Evolutionary conservation across 2,113 vertebrate genomes (phyloP), one percentile per base, ranked within the genome.

Genomic region (Hemichromis elongatus): DNA sequence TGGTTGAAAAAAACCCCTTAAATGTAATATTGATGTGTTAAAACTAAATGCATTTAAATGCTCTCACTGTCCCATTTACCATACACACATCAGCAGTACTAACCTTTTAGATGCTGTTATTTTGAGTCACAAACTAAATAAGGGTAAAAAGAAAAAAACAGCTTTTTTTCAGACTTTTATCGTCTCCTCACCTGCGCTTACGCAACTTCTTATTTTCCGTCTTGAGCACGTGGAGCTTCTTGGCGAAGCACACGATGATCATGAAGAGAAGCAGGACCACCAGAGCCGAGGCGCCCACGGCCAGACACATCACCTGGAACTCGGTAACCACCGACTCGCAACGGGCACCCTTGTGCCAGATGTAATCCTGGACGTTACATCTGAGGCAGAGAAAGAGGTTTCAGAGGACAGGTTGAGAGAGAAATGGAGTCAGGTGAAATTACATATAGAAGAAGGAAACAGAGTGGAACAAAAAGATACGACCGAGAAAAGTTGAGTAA

Each of bases 291-390:
- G 97, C 96, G 42, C 98, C 98, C 9, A 99, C 95, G 3, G 98
- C 97, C 96, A 99, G 96, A 21, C 98, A 99, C 98, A 98, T 96
- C 93, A 99, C 99, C 96, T 99, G 98, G 96, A 99, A 99, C 95
- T 99, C 98, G 0, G 99, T 99, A 95, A 99, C 96, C 93, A 99
- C 97, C 47, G 98, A 97, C 94, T 99, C 98, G 2, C 99, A 99
- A 90, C 98, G 97, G 0, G 96, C 94, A 1, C 99, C 99, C 93
- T 99, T 99, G 96, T 99, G 97, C 99, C 99, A 99, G 89, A 99
- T 98, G 96, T 99, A 99, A 87, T 98, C 99, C 95, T 99, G 98
- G 2, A 98, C 97, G 88, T 98, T 99, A 92, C 99, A 99, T 95
- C 99, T 99, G 55, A 83, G 70, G 86, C 21, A 90, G 80, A 83